A percentile compares a stretch with the other conserved stretches of the same genome.
These are phyloP conservation scores for Aproaerema taeniolella DNA, from an alignment of 2,888 invertebrate genomes.

Conservation along the genomic window DNA sequence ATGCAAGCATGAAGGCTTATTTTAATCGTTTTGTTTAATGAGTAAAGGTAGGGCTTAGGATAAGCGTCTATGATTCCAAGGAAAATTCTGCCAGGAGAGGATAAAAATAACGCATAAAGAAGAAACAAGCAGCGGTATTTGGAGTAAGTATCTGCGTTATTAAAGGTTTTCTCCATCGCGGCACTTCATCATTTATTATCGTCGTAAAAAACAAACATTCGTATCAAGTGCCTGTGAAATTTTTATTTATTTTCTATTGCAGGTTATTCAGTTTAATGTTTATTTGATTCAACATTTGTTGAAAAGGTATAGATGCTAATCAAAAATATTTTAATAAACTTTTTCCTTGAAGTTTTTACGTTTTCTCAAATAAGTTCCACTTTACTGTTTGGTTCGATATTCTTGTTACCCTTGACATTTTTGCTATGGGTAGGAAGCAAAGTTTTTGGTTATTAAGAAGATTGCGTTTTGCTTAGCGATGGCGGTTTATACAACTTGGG, in stretches of 20 bases:
- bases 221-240: slow-evolving; percentile 27
- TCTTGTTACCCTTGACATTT: neutral
- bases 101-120: neutral
- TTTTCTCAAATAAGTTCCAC: no score
- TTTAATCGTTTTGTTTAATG: slow-evolving; percentile 24
- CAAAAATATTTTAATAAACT: no score
- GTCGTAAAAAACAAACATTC: slow-evolving; percentile 32
- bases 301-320: no score
- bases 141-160: slow-evolving; percentile 52
- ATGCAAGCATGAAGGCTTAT: slow-evolving; percentile 21
- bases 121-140: slow-evolving; percentile 20
- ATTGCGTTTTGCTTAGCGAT: neutral
- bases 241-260: slow-evolving; percentile 30
- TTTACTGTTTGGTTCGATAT: no score
- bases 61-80: neutral
- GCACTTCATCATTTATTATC: slow-evolving; percentile 44
- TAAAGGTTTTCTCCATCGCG: slow-evolving; percentile 48
- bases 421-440: neutral
- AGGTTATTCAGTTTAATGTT: no score
- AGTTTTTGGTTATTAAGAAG: slow-evolving; percentile 1
- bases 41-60: slow-evolving; percentile 9
- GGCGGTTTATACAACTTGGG: slow-evolving; percentile 4
- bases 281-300: no score
- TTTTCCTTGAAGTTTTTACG: no score
- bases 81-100: slow-evolving; percentile 11